A percentile compares a stretch with the other conserved stretches of the same genome.
Conservation (phyloP, 2,888 invertebrate genomes). For the Encarsia formosa region DNA sequence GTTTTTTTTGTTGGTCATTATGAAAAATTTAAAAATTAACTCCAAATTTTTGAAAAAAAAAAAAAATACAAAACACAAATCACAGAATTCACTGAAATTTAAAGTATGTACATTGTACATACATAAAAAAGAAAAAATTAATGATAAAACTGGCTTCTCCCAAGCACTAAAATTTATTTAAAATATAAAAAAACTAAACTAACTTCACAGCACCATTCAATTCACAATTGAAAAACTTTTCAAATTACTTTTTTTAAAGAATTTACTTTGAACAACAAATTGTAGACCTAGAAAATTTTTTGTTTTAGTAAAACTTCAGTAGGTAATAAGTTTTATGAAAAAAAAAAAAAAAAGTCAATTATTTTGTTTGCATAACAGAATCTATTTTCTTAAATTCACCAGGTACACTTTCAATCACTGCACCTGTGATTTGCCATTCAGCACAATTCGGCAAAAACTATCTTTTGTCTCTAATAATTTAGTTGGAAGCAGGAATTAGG, state of each 20-base stretch:
- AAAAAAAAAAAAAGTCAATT: slow-evolving; percentile 39
- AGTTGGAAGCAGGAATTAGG: slow-evolving; percentile 11
- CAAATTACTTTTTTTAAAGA: no score
- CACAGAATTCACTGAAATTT: slow-evolving; percentile 24
- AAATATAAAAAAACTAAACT: slow-evolving; percentile 6
- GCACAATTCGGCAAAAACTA: slow-evolving; percentile 27
- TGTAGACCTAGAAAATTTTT: no score
- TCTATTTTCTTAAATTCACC: slow-evolving; percentile 48
- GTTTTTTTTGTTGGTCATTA: no score
- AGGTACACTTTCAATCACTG: slow-evolving; percentile 49
- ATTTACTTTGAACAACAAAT: no score
- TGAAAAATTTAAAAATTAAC: no score
- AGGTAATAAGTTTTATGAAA: slow-evolving; percentile 22
- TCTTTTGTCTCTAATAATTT: slow-evolving; percentile 12
- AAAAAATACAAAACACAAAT: slow-evolving; percentile 20
- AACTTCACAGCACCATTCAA: slow-evolving; percentile 25
- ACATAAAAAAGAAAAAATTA: slow-evolving; percentile 10
- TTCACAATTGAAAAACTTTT: slow-evolving; percentile 22
- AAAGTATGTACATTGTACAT: slow-evolving; percentile 3
- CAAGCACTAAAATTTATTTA: slow-evolving; percentile 7
- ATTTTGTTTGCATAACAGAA: slow-evolving; percentile 46
- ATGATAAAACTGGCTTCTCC: slow-evolving; percentile 14
- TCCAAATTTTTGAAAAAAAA: slow-evolving; percentile 15
- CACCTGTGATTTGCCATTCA: slow-evolving; percentile 43
- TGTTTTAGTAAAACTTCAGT: slow-evolving; percentile 1